phyloP scores from a whole-genome alignment of 2,888 invertebrate species.

The Hoplodrina blanda region DNA sequence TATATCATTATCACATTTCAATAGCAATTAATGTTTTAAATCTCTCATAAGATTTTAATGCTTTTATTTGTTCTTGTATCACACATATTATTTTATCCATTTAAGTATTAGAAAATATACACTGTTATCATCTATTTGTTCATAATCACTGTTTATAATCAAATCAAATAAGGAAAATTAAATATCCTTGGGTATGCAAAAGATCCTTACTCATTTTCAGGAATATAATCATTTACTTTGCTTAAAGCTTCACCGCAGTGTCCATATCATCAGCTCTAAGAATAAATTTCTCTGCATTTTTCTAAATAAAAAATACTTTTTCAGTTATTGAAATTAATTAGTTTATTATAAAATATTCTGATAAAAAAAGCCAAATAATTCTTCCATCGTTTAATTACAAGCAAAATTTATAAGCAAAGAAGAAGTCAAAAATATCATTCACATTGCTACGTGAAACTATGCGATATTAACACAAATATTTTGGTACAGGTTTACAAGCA shows the following conservation, averaged over 20 bases:
- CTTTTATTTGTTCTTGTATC: conserved; percentile 53
- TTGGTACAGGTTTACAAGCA: conserved; percentile 93
- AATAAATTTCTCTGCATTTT: not conserved
- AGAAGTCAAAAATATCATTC: not conserved
- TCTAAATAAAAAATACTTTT: not conserved
- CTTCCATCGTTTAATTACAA: not conserved
- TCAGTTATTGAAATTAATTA: not conserved
- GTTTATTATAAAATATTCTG: not conserved
- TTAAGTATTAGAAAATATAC: conserved; percentile 44
- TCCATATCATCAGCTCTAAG: not conserved
- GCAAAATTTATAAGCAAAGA: not conserved
- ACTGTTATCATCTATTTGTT: conserved; percentile 7
- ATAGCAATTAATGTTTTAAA: not conserved
- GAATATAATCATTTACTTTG: not conserved
- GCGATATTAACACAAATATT: conserved; percentile 5
- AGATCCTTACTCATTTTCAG: not conserved
- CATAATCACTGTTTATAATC: not conserved
- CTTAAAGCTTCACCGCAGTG: not conserved
- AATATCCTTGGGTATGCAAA: not conserved
- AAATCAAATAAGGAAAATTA: not conserved
- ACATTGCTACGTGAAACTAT: not conserved
- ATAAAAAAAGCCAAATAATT: no score
- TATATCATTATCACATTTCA: not conserved
- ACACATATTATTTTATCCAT: conserved; percentile 54
- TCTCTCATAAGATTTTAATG: not conserved